Percentiles rank a stretch among this genome's conserved stretches.
These are phyloP conservation scores for Centropyge bicolor DNA, from an alignment of 2,797 vertebrate genomes.

Conservation along the genomic window DNA sequence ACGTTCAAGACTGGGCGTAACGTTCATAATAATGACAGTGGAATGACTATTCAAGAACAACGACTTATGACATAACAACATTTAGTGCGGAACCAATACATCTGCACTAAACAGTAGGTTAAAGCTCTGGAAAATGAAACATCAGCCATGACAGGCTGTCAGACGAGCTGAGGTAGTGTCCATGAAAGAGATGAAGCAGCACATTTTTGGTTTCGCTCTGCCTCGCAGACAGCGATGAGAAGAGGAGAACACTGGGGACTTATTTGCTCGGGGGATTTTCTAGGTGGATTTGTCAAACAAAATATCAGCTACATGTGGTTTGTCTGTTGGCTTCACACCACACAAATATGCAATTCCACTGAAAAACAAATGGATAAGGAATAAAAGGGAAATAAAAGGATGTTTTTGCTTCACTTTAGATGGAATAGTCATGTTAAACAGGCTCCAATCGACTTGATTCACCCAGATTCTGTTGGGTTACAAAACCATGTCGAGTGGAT, in stretches of 20 bases:
- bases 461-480: neutral
- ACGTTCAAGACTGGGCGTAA: neutral
- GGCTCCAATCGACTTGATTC: neutral
- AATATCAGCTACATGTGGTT: neutral
- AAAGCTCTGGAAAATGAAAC: neutral
- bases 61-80: neutral
- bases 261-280: slow-evolving; percentile 1
- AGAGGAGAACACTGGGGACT: neutral
- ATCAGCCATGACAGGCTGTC: neutral
- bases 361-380: neutral
- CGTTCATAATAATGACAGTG: neutral
- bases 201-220: neutral
- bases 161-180: neutral
- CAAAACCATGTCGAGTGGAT: neutral
- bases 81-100: neutral
- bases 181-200: slow-evolving; percentile 8
- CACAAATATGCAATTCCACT: neutral
- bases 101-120: neutral
- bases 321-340: neutral
- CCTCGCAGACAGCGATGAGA: slow-evolving; percentile 1
- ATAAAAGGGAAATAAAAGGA: neutral
- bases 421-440: neutral
- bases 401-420: neutral
- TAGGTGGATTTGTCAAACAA: neutral
- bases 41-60: neutral